phyloP scores from a whole-genome alignment of 2,888 invertebrate species.

The Germaria angustata region DNA sequence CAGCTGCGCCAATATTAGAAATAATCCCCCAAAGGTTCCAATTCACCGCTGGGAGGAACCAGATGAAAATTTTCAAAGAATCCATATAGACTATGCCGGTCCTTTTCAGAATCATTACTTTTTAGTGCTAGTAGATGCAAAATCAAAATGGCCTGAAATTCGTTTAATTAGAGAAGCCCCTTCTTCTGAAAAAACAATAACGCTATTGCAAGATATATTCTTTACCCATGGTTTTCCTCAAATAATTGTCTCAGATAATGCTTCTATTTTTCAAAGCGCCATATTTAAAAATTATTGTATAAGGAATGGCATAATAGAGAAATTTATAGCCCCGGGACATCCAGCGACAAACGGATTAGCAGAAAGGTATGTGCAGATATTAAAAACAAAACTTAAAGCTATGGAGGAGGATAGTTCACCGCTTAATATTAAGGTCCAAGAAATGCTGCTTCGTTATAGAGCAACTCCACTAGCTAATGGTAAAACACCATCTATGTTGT shows the following conservation, averaged over 20 bases:
- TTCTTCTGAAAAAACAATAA: background rate
- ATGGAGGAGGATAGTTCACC: conserved; percentile 77
- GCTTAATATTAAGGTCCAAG: conserved; percentile 14
- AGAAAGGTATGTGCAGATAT: conserved; percentile 54
- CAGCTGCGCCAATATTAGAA: conserved; percentile 38
- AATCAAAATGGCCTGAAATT: background rate
- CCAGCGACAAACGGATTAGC: conserved; percentile 48
- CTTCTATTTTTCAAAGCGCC: conserved; percentile 52
- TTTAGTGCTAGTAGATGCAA: conserved; percentile 12
- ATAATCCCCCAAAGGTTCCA: background rate
- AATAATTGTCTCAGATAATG: conserved; percentile 43
- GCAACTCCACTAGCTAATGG: conserved; percentile 53
- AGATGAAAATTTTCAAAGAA: conserved; percentile 45
- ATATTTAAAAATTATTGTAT: conserved; percentile 45
- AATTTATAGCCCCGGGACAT: conserved; percentile 54
- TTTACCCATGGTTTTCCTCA: conserved; percentile 45
- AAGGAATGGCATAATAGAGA: conserved; percentile 49
- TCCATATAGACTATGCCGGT: conserved; percentile 46
- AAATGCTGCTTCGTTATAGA: conserved; percentile 44
- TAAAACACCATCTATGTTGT: conserved; percentile 42
- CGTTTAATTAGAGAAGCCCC: background rate
- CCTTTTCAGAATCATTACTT: conserved; percentile 46
- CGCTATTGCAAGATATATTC: conserved; percentile 24
- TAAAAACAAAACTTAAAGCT: conserved; percentile 48
- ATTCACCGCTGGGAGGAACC: conserved; percentile 51